phyloP scores from a whole-genome alignment of 2,888 invertebrate species.

The Chydorus sphaericus region DNA sequence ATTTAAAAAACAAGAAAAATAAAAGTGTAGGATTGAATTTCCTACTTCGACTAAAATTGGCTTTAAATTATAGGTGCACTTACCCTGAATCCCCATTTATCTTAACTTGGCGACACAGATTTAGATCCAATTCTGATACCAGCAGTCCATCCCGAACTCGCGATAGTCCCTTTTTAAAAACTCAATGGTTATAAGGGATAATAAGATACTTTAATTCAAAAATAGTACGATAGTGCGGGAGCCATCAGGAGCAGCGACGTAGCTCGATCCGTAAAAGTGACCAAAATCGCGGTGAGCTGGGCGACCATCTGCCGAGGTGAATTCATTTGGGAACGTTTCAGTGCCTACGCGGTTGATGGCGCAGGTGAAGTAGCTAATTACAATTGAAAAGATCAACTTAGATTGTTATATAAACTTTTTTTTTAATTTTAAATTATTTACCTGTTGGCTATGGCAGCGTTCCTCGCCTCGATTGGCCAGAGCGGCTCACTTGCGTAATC shows the following conservation, averaged over 20 bases:
- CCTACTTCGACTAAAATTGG: not conserved
- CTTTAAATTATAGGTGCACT: constrained; percentile 22
- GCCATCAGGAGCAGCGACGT: constrained; percentile 87
- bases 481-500: constrained; percentile 60
- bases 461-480: constrained; percentile 90
- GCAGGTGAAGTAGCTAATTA: constrained; percentile 75
- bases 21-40: not conserved
- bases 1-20: constrained; percentile 12
- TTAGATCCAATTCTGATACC: constrained; percentile 77
- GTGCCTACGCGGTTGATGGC: constrained; percentile 88
- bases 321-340: constrained; percentile 63
- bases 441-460: constrained; percentile 85
- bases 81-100: constrained; percentile 82
- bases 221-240: constrained; percentile 61
- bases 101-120: constrained; percentile 86
- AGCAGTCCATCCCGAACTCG: constrained; percentile 66
- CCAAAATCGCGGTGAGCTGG: constrained; percentile 60
- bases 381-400: too few species aligned
- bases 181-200: constrained; percentile 18
- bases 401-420: too few species aligned
- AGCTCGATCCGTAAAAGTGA: constrained; percentile 90
- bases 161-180: constrained; percentile 56
- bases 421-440: not conserved
- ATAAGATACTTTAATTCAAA: not conserved
- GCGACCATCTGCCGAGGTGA: constrained; percentile 68